Percentiles rank a stretch among this genome's conserved stretches.
These are phyloP conservation scores for Rhynchomys soricoides DNA, from an alignment of 2,113 vertebrate species.

Conservation along the genomic window DNA sequence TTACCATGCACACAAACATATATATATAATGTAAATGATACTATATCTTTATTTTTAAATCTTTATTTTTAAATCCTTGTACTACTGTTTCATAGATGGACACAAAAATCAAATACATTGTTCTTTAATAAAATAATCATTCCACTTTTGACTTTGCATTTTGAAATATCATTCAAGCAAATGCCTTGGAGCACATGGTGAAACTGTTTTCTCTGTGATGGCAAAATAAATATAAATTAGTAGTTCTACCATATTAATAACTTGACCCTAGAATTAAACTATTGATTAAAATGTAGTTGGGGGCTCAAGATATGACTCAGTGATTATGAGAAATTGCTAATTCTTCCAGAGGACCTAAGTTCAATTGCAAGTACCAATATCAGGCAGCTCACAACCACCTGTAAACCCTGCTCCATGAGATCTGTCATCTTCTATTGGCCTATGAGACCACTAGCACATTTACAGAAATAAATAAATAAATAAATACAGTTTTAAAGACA, in stretches of 20 bases:
- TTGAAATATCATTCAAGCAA: background rate
- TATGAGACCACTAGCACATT: background rate
- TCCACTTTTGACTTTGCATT: background rate
- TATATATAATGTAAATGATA: background rate
- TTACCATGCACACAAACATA: background rate
- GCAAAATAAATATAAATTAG: constrained; percentile 38
- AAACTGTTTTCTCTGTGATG: background rate
- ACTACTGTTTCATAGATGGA: background rate
- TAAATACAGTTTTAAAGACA: background rate
- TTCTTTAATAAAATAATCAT: background rate
- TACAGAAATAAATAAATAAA: background rate
- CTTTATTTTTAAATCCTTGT: background rate
- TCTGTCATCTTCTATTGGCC: background rate
- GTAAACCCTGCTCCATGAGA: background rate
- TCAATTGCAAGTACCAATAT: background rate
- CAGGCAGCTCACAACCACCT: background rate
- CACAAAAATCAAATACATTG: background rate
- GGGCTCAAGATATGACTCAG: background rate
- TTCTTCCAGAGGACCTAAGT: background rate
- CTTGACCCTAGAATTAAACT: background rate
- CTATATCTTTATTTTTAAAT: background rate
- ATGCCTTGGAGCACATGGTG: background rate
- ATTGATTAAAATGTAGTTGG: background rate
- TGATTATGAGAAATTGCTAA: background rate
- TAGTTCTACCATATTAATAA: background rate